Percentiles rank a stretch among this genome's conserved stretches.
Evolutionary conservation across 2,113 vertebrate species (phyloP).

Genomic region (Pseudorasbora parva): DNA sequence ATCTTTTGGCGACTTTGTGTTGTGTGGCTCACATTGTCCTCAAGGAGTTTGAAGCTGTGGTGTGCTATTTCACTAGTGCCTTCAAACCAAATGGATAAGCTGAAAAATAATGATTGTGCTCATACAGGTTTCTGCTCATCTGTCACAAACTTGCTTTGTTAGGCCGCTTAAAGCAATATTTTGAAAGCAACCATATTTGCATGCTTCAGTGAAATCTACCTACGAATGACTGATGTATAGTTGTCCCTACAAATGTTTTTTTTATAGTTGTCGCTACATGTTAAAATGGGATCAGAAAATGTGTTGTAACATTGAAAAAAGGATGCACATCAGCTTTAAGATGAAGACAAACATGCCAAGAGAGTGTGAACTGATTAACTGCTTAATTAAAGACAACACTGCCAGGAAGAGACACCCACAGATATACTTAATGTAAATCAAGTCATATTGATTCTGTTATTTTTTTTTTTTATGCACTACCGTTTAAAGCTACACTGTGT

Average conservation of each 20-base stretch:
- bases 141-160: not conserved
- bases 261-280: not conserved
- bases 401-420: not conserved
- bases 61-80: not conserved
- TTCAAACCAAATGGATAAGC: not conserved
- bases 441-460: not conserved
- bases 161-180: not conserved
- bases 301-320: not conserved
- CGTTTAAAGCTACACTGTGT: too few relatives aligned
- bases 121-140: not conserved
- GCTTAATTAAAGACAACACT: not conserved
- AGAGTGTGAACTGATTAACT: slow-evolving; percentile 15
- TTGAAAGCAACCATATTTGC: not conserved
- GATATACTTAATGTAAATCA: not conserved
- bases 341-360: not conserved
- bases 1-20: not conserved
- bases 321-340: not conserved
- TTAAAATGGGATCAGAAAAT: not conserved
- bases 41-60: not conserved
- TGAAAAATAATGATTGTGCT: slow-evolving; percentile 1
- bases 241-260: not conserved
- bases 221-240: not conserved
- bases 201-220: not conserved
- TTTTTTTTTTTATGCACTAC: not conserved
- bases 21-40: slow-evolving; percentile 3